A percentile compares a stretch with the other conserved stretches of the same genome.
Evolutionary conservation across 2,888 invertebrate species (phyloP).

Genomic region (Drosophila atripex): DNA sequence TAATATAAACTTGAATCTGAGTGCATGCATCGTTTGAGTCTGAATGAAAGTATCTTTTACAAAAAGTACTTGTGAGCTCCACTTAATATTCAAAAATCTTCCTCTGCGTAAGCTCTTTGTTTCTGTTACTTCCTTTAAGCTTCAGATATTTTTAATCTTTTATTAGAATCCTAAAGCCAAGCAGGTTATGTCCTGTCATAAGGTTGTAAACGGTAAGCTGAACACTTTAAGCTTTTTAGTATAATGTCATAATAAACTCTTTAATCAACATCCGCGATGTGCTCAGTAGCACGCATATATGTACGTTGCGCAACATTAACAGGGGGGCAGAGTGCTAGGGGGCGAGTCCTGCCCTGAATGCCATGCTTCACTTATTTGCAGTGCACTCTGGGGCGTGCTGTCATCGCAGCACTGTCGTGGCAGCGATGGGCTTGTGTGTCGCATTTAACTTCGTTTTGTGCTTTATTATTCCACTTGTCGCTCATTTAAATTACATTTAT

Average conservation of each 20-base stretch:
- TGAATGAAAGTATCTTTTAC: too few relatives aligned
- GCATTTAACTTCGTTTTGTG: slow-evolving; percentile 60
- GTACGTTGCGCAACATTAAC: slow-evolving; percentile 27
- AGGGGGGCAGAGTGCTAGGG: slow-evolving; percentile 1
- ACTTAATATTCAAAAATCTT: not conserved
- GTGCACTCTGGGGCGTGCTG: slow-evolving; percentile 48
- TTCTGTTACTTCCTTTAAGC: not conserved
- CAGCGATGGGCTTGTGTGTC: slow-evolving; percentile 46
- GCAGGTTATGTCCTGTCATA: slow-evolving; percentile 12
- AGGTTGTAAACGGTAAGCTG: slow-evolving; percentile 28
- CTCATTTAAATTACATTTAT: slow-evolving; percentile 68
- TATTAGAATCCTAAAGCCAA: slow-evolving; percentile 13
- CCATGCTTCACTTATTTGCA: slow-evolving; percentile 52
- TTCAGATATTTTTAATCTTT: not conserved
- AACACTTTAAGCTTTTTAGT: slow-evolving; percentile 22
- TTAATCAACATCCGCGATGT: slow-evolving; percentile 23
- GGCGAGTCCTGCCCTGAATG: slow-evolving; percentile 34
- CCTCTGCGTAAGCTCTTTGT: not conserved
- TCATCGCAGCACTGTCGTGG: slow-evolving; percentile 39
- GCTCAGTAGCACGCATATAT: slow-evolving; percentile 22
- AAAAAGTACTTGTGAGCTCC: not conserved
- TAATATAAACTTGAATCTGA: not conserved
- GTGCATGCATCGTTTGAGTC: not conserved
- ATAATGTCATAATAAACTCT: slow-evolving; percentile 30
- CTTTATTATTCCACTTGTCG: slow-evolving; percentile 67